Base-by-base conservation (phyloP, 1,140 invertebrate genomes). In the Popillia japonica region DNA sequence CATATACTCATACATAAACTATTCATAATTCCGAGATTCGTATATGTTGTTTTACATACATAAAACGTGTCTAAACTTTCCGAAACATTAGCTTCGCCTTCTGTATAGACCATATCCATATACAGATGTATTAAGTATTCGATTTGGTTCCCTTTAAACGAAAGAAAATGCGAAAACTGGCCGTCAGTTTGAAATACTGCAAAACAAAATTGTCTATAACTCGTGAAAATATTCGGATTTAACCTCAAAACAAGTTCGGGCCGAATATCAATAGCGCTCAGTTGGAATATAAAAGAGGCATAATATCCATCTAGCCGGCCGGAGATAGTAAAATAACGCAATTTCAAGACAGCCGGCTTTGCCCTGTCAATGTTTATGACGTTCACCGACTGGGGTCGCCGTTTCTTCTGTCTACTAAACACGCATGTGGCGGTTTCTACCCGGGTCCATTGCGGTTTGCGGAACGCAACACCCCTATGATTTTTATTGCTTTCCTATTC, bases 241-340 rank as follows among this genome's bases (percentile, higher is more conserved):
- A 64, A 64, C 61, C 61, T 64, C 61, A 22, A 27, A 64, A 64
- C 61, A 64, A 64, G 20, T 64, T 64, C 61, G 17, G 61, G 61
- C 61, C 61, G 61, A 64, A 64, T 64, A 64, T 64, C 61, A 64
- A 64, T 64, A 27, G 61, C 61, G 61, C 61, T 64, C 61, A 27
- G 61, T 64, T 20, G 61, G 61, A 64, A 64, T 64, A 64, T 64
- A 64, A 64, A 64, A 27, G 20, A 27, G 61, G 61, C 61, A 64
- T 64, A 64, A 64, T 64, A 64, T 64, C 61, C 61, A 64, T 64
- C 61, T 20, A 27, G 20, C 17, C 61, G 61, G 61, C 17, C 61
- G 61, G 61, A 64, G 61, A 64, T 64, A 64, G 61, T 64, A 64
- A 64, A 64, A 64, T 64, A 64, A 64, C 61, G 61, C 61, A 64